Percentiles rank a stretch among this genome's conserved stretches.
Conservation (phyloP, 2,888 invertebrate species). For the Colostygia pectinataria region DNA sequence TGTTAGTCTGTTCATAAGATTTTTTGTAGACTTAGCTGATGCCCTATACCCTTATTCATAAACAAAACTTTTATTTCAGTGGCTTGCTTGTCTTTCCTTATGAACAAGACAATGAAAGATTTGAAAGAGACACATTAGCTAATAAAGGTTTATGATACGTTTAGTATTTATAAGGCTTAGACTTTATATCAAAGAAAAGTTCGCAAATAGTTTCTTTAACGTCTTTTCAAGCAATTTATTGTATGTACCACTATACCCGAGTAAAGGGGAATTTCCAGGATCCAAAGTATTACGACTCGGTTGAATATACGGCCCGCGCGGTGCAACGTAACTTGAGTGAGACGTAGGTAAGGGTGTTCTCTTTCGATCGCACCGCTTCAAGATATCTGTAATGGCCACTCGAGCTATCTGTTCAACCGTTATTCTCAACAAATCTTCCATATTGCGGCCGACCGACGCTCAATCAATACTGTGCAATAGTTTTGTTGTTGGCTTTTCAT, state of each 20-base stretch:
- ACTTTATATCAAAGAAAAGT: no score
- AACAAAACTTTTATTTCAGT: no score
- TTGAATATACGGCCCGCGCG: conserved; percentile 45
- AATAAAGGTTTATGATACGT: no score
- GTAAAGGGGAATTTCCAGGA: conserved; percentile 42
- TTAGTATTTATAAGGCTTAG: no score
- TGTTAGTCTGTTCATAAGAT: no score
- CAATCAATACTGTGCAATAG: conserved; percentile 63
- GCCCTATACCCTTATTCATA: no score
- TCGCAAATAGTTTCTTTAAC: neutral
- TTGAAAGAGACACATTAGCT: no score
- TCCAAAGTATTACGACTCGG: conserved; percentile 47
- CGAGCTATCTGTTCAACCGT: conserved; percentile 73
- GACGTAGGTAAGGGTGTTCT: conserved; percentile 63
- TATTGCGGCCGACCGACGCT: conserved; percentile 67
- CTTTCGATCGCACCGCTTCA: conserved; percentile 63
- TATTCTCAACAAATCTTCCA: conserved; percentile 77
- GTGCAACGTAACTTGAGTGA: conserved; percentile 56
- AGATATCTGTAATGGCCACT: conserved; percentile 79
- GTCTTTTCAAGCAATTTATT: conserved; percentile 29
- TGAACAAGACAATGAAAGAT: no score
- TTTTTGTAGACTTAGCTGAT: no score
- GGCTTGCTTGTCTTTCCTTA: no score
- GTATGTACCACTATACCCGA: conserved; percentile 31
- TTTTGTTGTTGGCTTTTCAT: conserved; percentile 51